Percentiles rank a stretch among this genome's conserved stretches.
Conservation (phyloP, 2,888 invertebrate species). For the Branchinecta sandiegonensis region DNA sequence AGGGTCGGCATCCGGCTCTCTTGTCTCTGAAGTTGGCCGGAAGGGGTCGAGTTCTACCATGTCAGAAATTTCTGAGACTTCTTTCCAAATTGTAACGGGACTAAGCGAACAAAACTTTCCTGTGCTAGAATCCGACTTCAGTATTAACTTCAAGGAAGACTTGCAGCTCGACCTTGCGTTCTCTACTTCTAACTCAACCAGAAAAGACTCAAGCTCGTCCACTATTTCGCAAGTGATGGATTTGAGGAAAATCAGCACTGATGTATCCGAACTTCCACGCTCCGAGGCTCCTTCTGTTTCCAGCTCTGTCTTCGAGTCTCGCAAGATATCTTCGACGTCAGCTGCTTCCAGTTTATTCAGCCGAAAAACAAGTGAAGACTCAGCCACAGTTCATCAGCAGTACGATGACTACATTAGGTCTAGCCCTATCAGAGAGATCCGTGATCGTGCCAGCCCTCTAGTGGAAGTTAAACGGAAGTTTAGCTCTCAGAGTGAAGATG, state of each 20-base stretch:
- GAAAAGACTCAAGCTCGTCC: constrained; percentile 9
- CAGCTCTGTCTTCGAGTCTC: neutral
- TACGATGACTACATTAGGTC: neutral
- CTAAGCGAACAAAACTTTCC: neutral
- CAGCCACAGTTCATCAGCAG: no score
- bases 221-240: neutral
- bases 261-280: neutral
- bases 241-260: neutral
- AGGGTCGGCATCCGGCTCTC: neutral
- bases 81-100: constrained; percentile 4
- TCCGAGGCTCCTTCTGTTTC: neutral
- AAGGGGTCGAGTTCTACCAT: neutral
- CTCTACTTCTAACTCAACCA: neutral
- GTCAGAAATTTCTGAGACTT: neutral
- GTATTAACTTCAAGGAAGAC: neutral
- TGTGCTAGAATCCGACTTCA: neutral
- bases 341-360: no score
- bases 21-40: neutral
- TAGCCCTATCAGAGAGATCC: neutral
- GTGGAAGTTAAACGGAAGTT: neutral
- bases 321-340: no score
- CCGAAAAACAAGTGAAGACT: no score
- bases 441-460: neutral
- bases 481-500: neutral
- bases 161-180: neutral